phyloP scores from a whole-genome alignment of 2,113 vertebrate species.

The Opisthocomus hoazin region DNA sequence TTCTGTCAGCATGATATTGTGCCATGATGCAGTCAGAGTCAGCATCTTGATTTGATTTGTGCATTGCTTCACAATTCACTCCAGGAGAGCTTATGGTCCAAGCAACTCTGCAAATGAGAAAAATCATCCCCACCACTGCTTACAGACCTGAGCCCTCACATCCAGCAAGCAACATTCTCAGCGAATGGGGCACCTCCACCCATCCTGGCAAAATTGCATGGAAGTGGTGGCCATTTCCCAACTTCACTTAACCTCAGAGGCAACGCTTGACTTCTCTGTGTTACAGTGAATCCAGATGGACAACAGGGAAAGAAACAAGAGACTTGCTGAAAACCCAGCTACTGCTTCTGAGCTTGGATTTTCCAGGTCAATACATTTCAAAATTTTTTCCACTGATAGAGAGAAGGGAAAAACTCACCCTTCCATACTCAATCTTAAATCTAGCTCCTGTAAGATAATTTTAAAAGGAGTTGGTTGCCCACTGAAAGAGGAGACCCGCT shows the following conservation, averaged over 20 bases:
- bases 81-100: background rate
- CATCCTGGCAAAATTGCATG: background rate
- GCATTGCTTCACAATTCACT: background rate
- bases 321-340: slow-evolving; percentile 13
- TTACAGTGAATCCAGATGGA: background rate
- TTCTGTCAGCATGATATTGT: background rate
- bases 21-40: background rate
- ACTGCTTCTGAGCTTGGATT: slow-evolving; percentile 1
- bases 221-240: background rate
- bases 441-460: background rate
- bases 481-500: background rate
- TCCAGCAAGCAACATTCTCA: background rate
- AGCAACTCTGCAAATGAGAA: background rate
- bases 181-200: accelerated
- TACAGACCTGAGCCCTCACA: background rate
- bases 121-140: background rate
- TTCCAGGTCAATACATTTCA: slow-evolving; percentile 22
- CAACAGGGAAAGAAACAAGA: background rate
- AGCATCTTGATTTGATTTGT: background rate
- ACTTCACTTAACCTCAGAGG: background rate
- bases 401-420: background rate
- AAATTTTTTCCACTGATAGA: background rate
- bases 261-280: background rate
- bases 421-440: background rate
- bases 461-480: background rate